Percentiles rank a stretch among this genome's conserved stretches.
Conservation (phyloP, 2,888 invertebrate genomes). For the Tachina grossa region DNA sequence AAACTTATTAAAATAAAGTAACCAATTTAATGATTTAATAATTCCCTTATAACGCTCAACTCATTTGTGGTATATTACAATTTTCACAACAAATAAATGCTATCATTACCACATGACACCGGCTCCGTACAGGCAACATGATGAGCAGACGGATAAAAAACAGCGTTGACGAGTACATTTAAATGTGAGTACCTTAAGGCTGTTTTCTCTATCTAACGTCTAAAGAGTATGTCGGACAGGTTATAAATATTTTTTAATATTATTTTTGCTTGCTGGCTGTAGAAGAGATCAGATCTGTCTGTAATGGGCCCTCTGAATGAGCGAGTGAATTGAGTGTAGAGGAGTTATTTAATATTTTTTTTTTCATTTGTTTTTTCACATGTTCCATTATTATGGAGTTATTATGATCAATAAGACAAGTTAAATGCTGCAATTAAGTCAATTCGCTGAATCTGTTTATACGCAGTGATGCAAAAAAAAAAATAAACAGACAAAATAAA, state of each 20-base stretch:
- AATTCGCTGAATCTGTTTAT: slow-evolving; percentile 72
- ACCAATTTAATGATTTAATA: slow-evolving; percentile 60
- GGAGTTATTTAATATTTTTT: slow-evolving; percentile 3
- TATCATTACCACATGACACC: slow-evolving; percentile 68
- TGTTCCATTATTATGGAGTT: slow-evolving; percentile 83
- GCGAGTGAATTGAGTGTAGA: slow-evolving; percentile 6
- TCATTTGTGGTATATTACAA: slow-evolving; percentile 58
- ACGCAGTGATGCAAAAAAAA: slow-evolving; percentile 47
- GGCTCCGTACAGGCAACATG: slow-evolving; percentile 47
- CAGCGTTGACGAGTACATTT: slow-evolving; percentile 36
- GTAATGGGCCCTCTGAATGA: not conserved
- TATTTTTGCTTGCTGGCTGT: slow-evolving; percentile 12
- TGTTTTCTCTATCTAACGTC: not conserved
- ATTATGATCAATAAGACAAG: slow-evolving; percentile 83
- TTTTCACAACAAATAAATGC: slow-evolving; percentile 68
- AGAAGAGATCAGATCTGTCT: slow-evolving; percentile 12
- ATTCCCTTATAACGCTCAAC: slow-evolving; percentile 40
- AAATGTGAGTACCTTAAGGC: not conserved
- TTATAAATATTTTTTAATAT: not conserved
- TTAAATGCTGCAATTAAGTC: slow-evolving; percentile 83
- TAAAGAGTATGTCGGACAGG: slow-evolving; percentile 56
- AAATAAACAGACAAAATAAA: slow-evolving; percentile 38
- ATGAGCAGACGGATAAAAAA: slow-evolving; percentile 11
- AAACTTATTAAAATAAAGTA: slow-evolving; percentile 22
- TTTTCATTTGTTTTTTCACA: slow-evolving; percentile 80